phyloP scores from a whole-genome alignment of 1,140 invertebrate species.

The Steinernema feltiae region DNA sequence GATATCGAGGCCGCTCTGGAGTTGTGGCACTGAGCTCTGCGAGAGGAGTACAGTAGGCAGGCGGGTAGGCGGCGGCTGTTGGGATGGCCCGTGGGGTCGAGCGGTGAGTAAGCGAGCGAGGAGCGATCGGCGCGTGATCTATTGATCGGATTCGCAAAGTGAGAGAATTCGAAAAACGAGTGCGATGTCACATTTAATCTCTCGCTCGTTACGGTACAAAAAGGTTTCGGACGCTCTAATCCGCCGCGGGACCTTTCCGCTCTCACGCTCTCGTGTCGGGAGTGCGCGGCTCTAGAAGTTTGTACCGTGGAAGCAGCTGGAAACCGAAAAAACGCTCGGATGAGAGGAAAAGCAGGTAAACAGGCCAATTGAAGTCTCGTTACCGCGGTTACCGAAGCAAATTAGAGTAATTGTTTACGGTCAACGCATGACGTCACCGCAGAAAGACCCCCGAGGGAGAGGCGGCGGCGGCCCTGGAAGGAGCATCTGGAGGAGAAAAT shows the following conservation, averaged over 20 bases:
- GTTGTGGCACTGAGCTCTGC: not conserved
- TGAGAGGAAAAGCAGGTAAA: not conserved
- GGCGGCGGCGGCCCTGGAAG: not conserved
- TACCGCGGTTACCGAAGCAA: slow-evolving; percentile 6
- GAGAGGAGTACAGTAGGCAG: not conserved
- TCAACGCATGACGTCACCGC: not conserved
- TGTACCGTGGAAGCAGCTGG: not conserved
- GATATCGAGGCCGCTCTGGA: not conserved
- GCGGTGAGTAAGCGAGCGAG: not conserved
- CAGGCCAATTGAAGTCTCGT: not conserved
- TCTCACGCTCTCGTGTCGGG: too few relatives aligned
- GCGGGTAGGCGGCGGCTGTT: not conserved
- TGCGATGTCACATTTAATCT: too few relatives aligned
- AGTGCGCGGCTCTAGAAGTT: too few relatives aligned
- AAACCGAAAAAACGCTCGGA: not conserved
- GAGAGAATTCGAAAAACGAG: too few relatives aligned
- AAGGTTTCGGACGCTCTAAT: too few relatives aligned
- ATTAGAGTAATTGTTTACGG: not conserved
- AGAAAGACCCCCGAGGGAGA: not conserved
- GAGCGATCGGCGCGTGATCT: too few relatives aligned
- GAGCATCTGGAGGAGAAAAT: slow-evolving; percentile 9
- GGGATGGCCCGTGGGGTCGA: too few relatives aligned
- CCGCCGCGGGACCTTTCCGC: too few relatives aligned
- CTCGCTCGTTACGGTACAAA: too few relatives aligned
- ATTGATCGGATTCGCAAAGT: not conserved